These are phyloP conservation scores for Ophiodon elongatus DNA, from an alignment of 2,113 vertebrate genomes.

Conservation along the genomic window DNA sequence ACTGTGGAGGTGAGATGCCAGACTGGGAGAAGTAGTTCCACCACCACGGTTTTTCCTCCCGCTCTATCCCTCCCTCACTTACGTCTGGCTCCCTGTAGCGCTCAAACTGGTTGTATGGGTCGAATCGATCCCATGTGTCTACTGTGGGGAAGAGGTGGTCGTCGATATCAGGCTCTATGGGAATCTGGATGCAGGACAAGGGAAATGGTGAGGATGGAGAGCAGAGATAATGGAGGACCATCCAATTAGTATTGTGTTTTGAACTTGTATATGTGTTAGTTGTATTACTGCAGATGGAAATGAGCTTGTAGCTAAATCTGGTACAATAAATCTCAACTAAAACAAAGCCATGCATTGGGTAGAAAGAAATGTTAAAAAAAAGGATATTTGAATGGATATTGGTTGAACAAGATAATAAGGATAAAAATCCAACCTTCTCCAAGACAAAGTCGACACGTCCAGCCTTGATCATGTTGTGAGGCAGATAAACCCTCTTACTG, in stretches of 20 bases:
- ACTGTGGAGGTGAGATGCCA: constrained; percentile 87
- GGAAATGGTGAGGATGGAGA: neutral
- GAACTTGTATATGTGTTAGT: neutral
- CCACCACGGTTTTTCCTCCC: constrained; percentile 95
- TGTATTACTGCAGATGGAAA: neutral
- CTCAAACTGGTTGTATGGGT: constrained; percentile 86
- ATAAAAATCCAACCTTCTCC: constrained; percentile 72
- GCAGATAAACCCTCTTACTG: constrained; percentile 90
- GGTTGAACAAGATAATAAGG: neutral
- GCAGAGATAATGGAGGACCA: neutral
- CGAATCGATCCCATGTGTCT: constrained; percentile 79
- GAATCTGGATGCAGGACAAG: constrained; percentile 57
- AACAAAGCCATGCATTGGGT: neutral
- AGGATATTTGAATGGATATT: neutral
- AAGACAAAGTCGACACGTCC: constrained; percentile 93
- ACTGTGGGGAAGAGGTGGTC: constrained; percentile 80
- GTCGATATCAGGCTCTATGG: constrained; percentile 77
- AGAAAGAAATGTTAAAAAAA: neutral
- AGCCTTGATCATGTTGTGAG: constrained; percentile 84
- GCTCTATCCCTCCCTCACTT: constrained; percentile 65
- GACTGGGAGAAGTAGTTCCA: constrained; percentile 95
- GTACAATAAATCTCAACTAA: neutral
- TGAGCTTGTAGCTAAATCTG: neutral
- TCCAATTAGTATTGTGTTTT: neutral
- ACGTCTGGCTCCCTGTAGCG: constrained; percentile 68